Evolutionary conservation across 2,113 vertebrate species (phyloP), one percentile per base, ranked within the genome.

Genomic region (Anser brachyrhynchus): DNA sequence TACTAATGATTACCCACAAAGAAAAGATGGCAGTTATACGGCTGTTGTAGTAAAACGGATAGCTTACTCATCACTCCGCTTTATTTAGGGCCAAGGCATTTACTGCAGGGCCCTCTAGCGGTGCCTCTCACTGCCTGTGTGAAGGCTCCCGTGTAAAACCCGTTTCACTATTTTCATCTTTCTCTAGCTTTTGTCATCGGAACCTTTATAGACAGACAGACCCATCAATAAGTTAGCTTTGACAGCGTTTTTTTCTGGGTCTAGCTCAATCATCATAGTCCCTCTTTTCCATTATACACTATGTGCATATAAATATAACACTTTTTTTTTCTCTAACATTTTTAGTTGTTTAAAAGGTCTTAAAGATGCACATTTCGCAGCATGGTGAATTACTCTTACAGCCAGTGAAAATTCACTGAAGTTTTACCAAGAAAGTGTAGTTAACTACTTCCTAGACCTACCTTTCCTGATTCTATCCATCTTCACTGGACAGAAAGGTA

Each of bases 71-170:
- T 73, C 73, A 46, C 71, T 41, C 75, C 2, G 0, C 12, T 37
- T 52, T 44, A 35, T 17, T 23, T 22, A 19, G 43, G 33, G 57
- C 70, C 49, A 72, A 61, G 3, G 1, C 9, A 7, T 29, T 84
- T 67, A 59, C 70, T 49, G 74, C 84, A 65, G 88, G 58, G 96
- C 96, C 96, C 96, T 95, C 96, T 96, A 69, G 67, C 96, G 97
- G 95, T 66, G 52, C 39, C 54, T 55, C 66, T 9, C 2, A 8
- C 43, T 26, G 12, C 13, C 61, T 70, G n/a, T n/a, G n/a, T n/a
- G n/a, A n/a, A n/a, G n/a, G n/a, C n/a, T n/a, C n/a, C n/a, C n/a
- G n/a, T n/a, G n/a, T n/a, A n/a, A n/a, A n/a, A n/a, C n/a, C n/a
- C n/a, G n/a, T n/a, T n/a, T n/a, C n/a, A n/a, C n/a, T n/a, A n/a